Conservation (phyloP, 2,888 invertebrate species). For the Drosophila picticornis region DNA sequence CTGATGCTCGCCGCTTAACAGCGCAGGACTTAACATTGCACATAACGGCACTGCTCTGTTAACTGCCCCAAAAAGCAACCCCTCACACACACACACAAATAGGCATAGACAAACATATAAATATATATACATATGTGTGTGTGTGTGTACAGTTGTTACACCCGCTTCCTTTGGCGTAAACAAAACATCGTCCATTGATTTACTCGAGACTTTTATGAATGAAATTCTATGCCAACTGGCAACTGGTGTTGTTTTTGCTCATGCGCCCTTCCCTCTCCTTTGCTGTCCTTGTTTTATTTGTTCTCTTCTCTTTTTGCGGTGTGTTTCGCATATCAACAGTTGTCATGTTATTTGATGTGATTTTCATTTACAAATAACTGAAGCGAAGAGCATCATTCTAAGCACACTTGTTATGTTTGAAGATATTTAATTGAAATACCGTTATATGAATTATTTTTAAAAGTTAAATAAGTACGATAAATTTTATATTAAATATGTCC, state of each 20-base stretch:
- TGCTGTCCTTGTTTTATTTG: background rate
- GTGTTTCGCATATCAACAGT: conserved; percentile 66
- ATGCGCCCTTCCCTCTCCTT: background rate
- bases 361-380: conserved; percentile 22
- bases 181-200: conserved; percentile 15
- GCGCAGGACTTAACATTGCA: conserved; percentile 38
- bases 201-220: conserved; percentile 61
- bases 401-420: conserved; percentile 1
- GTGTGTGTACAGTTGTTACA: background rate
- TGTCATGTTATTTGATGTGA: conserved; percentile 59
- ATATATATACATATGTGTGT: background rate
- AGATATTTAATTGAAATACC: background rate
- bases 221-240: conserved; percentile 43
- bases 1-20: conserved; percentile 45
- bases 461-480: background rate
- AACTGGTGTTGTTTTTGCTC: background rate
- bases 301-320: background rate
- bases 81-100: conserved; percentile 27
- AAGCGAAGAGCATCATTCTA: background rate
- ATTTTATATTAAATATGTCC: background rate
- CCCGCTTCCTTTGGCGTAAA: conserved; percentile 17
- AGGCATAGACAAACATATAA: background rate
- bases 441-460: background rate
- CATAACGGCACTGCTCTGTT: conserved; percentile 30
- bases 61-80: conserved; percentile 35